These are phyloP conservation scores for Stegostoma tigrinum DNA, from an alignment of 2,113 vertebrate species.

Conservation along the genomic window DNA sequence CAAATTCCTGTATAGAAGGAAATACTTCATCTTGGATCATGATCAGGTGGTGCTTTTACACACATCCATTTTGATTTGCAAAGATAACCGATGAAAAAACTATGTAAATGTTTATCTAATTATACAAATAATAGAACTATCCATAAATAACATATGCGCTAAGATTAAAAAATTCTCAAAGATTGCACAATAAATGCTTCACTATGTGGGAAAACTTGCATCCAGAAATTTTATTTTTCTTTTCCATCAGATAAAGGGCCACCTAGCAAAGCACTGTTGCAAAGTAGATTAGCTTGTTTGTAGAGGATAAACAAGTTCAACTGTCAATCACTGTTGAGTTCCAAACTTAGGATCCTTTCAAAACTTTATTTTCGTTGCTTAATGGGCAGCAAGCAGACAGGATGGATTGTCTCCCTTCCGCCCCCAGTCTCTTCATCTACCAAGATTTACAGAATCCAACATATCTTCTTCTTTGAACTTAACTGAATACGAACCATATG, in stretches of 20 bases:
- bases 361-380: no score
- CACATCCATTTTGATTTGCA: not conserved
- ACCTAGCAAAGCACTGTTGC: not conserved
- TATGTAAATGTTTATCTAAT: not conserved
- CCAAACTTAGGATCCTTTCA: not conserved
- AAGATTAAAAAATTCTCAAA: not conserved
- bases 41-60: not conserved
- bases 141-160: not conserved
- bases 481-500: not conserved
- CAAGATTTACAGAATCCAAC: not conserved
- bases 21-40: not conserved
- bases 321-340: not conserved
- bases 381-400: not conserved
- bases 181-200: not conserved
- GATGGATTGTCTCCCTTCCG: not conserved
- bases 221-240: not conserved
- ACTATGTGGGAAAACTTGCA: not conserved
- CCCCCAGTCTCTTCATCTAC: no score
- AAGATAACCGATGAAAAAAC: not conserved
- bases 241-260: not conserved
- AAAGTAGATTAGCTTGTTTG: not conserved
- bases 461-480: not conserved
- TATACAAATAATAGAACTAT: not conserved
- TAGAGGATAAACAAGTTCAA: not conserved
- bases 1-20: not conserved